Evolutionary conservation across 2,113 vertebrate species (phyloP).

Genomic region (Notothenia rossii): DNA sequence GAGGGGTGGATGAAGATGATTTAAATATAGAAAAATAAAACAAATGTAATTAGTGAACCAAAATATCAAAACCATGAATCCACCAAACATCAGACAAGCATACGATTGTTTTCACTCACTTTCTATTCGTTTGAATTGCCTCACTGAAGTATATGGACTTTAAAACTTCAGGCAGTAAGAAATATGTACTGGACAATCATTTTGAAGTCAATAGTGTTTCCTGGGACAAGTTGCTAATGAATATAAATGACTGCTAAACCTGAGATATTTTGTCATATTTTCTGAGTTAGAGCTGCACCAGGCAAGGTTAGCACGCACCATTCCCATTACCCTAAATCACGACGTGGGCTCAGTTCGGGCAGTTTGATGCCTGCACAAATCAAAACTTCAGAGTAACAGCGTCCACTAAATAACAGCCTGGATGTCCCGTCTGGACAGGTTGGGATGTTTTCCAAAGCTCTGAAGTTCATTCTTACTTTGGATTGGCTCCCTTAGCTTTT

Average conservation of each 20-base stretch:
- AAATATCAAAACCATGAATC: background rate
- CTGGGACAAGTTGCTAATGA: background rate
- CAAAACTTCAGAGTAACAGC: background rate
- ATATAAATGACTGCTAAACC: constrained; percentile 18
- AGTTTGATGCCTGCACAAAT: constrained; percentile 24
- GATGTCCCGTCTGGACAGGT: background rate
- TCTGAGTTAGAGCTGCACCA: constrained; percentile 27
- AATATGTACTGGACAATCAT: background rate
- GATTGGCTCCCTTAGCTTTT: background rate
- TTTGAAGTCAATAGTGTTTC: background rate
- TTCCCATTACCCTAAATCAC: constrained; percentile 10
- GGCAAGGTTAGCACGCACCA: background rate
- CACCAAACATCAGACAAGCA: background rate
- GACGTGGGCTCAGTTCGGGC: background rate
- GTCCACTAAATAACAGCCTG: background rate
- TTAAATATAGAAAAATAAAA: background rate
- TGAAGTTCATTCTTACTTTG: background rate
- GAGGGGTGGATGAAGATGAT: background rate
- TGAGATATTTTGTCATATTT: constrained; percentile 15
- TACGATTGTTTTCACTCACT: background rate
- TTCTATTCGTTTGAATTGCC: background rate
- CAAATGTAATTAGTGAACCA: background rate
- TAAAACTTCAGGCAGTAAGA: background rate
- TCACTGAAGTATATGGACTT: background rate
- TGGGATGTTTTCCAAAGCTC: background rate